Evolutionary conservation across 2,797 vertebrate genomes (phyloP), one percentile per base, ranked within the genome.

Genomic region (Tenualosa ilisha): DNA sequence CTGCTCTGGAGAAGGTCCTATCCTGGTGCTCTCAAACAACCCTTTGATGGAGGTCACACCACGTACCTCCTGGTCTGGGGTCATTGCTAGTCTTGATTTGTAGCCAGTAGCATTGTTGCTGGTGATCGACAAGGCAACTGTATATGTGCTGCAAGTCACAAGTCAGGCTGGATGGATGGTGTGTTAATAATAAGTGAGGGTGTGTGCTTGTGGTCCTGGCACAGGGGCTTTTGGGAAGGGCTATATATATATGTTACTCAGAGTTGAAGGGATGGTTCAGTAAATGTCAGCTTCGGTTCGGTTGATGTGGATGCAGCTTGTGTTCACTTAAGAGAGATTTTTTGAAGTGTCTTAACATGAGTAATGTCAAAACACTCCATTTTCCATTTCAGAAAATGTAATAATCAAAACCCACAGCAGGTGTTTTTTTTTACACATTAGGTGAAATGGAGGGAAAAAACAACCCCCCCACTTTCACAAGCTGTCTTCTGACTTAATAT

Each of bases 401-500:
- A 79, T 46, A 79, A 79, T 46, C 37, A 79, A 46, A 79, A 46
- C 72, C 72, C 72, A 79, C 3, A 43, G 72, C 40, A 79, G 72
- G 68, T 75, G 31, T 46, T 75, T 75, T 43, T 20, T 8, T 13
- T 46, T 46, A 37, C 72, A 79, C 72, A 72, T 72, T 72, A 72
- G 72, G 37, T 40, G 8, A 79, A 79, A 79, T 79, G 72, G 72
- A 43, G 59, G 22, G 8, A n/a, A 11, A 59, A 63, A 63, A 43
- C 72, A 79, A 79, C 40, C 72, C 20, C 40, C 40, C 17, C 37
- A 46, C 92, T 93, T 93, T 90, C 92, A 92, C 89, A 84, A 87
- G 91, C 86, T 86, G 88, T 89, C 90, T 90, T 93, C 92, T 93
- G 92, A 92, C 93, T 93, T 93, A 92, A 91, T 17, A 93, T 94